These are phyloP conservation scores for Cherax quadricarinatus DNA, from an alignment of 1,140 invertebrate species.

Conservation along the genomic window DNA sequence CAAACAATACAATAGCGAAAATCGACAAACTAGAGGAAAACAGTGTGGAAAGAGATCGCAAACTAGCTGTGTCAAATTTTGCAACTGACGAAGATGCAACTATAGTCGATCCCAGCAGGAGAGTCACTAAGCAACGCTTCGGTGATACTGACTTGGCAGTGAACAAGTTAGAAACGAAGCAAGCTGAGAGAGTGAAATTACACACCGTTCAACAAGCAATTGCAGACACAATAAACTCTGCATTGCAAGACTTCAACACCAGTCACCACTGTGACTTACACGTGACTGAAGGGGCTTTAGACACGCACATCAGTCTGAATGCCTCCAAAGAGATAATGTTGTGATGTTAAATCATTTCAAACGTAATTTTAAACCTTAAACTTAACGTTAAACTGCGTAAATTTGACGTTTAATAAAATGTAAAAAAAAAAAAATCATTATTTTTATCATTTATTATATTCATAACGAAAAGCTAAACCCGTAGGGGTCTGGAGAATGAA, in stretches of 20 bases:
- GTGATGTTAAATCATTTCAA: background rate
- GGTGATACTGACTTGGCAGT: background rate
- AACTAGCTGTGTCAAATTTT: background rate
- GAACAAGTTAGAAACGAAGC: background rate
- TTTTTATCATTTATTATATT: no score
- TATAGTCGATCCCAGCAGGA: background rate
- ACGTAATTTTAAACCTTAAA: no score
- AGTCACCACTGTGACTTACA: background rate
- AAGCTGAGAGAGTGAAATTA: background rate
- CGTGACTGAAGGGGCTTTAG: background rate
- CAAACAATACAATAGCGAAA: no score
- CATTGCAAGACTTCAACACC: background rate
- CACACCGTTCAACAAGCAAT: background rate
- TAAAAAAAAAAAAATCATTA: no score
- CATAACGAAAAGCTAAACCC: no score
- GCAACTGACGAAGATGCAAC: no score
- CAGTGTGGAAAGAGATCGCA: background rate
- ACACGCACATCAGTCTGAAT: background rate
- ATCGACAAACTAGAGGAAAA: no score
- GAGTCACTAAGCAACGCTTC: background rate
- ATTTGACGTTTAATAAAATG: no score
- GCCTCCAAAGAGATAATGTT: constrained; percentile 12
- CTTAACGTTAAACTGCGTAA: no score
- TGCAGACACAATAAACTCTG: background rate
- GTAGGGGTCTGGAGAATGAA: no score